A percentile compares a stretch with the other conserved stretches of the same genome.
Evolutionary conservation across 2,888 invertebrate genomes (phyloP).

Genomic region (Lepidocyrtinus sp.): DNA sequence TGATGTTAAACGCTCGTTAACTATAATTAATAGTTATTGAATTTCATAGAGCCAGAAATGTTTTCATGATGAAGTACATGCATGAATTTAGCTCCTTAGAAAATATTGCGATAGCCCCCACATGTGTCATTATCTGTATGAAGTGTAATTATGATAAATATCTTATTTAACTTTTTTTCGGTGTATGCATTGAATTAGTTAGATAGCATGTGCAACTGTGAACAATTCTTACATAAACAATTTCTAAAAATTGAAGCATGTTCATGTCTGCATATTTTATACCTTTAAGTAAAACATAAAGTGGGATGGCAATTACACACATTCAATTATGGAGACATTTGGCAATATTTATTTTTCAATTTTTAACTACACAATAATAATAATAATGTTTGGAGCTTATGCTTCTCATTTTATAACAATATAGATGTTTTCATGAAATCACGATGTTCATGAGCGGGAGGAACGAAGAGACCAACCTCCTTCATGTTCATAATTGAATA

Average conservation of each 20-base stretch:
- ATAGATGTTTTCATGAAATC: slow-evolving; percentile 34
- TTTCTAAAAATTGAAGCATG: slow-evolving; percentile 1
- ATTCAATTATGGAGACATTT: slow-evolving; percentile 20
- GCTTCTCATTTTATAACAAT: slow-evolving; percentile 6
- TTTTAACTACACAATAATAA: neutral
- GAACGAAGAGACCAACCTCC: slow-evolving; percentile 33
- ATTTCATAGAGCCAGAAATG: neutral
- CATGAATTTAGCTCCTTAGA: slow-evolving; percentile 6
- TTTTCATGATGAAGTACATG: neutral
- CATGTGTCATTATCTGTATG: slow-evolving; percentile 27
- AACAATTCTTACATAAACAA: neutral
- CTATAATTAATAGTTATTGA: slow-evolving; percentile 36
- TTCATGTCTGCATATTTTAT: too few relatives aligned
- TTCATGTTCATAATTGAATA: slow-evolving; percentile 40
- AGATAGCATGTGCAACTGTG: neutral
- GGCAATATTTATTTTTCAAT: neutral
- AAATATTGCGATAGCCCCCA: neutral
- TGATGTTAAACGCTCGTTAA: slow-evolving; percentile 48
- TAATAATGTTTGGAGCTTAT: neutral
- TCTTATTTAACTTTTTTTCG: slow-evolving; percentile 24
- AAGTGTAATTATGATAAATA: slow-evolving; percentile 42
- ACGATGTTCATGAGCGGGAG: slow-evolving; percentile 50
- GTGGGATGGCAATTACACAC: too few relatives aligned
- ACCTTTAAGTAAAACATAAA: too few relatives aligned
- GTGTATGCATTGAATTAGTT: neutral